These are phyloP conservation scores for Exocentrus adspersus DNA, from an alignment of 2,888 invertebrate genomes.

Conservation along the genomic window DNA sequence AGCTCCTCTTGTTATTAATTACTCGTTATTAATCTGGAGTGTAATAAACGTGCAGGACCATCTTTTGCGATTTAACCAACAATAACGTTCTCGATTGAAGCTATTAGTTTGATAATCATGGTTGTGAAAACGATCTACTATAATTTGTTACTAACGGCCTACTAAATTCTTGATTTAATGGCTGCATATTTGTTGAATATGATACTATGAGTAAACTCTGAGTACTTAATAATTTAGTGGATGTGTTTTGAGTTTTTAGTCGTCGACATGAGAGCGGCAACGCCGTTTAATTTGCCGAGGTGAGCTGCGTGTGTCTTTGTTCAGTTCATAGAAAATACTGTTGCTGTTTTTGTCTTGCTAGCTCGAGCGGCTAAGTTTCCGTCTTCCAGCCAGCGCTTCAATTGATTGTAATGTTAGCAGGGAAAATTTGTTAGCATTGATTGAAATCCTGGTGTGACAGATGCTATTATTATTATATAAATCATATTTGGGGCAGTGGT, in stretches of 20 bases:
- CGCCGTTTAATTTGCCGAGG: no score
- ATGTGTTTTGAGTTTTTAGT: no score
- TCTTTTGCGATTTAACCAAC: conserved; percentile 5
- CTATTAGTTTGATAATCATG: neutral
- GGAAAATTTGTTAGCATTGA: neutral
- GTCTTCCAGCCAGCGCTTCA: neutral
- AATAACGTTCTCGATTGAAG: neutral
- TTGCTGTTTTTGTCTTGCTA: no score
- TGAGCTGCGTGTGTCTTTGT: no score
- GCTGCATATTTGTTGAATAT: neutral
- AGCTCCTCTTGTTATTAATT: conserved; percentile 14
- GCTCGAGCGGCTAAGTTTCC: no score
- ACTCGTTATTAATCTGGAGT: neutral
- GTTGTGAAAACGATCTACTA: neutral
- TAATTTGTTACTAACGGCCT: neutral
- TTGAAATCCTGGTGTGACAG: neutral
- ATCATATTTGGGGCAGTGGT: neutral
- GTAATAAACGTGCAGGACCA: conserved; percentile 13
- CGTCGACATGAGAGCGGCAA: no score
- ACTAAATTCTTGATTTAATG: neutral
- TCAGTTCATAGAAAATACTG: no score
- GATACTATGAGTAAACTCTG: no score
- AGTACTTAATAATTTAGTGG: no score
- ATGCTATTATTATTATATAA: neutral
- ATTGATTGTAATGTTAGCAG: neutral